A percentile compares a stretch with the other conserved stretches of the same genome.
Evolutionary conservation across 1,140 invertebrate species (phyloP).

Genomic region (Drosophila melanogaster): Release_6_plus_ISO1_MT NC_004354.4:9947501-9948000

Average conservation of each 20-base stretch:
- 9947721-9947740: neutral
- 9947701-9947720: conserved; percentile 23
- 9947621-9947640: conserved; percentile 84
- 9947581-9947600: neutral
- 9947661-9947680: conserved; percentile 59
- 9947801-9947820: neutral
- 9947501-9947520: conserved; percentile 29
- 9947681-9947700: conserved; percentile 70
- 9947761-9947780: conserved; percentile 5
- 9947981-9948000: too few species aligned
- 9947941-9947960: too few species aligned
- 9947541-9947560: conserved; percentile 62
- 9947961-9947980: too few species aligned
- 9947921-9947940: too few species aligned
- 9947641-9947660: conserved; percentile 60
- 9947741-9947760: neutral
- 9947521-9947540: conserved; percentile 73
- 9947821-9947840: too few species aligned
- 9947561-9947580: neutral
- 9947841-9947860: too few species aligned
- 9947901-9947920: too few species aligned
- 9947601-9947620: conserved; percentile 83
- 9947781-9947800: neutral
- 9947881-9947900: too few species aligned
- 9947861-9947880: too few species aligned